Evolutionary conservation across 2,797 vertebrate species (phyloP), one percentile per base, ranked within the genome.

Genomic region (Characodon lateralis): DNA sequence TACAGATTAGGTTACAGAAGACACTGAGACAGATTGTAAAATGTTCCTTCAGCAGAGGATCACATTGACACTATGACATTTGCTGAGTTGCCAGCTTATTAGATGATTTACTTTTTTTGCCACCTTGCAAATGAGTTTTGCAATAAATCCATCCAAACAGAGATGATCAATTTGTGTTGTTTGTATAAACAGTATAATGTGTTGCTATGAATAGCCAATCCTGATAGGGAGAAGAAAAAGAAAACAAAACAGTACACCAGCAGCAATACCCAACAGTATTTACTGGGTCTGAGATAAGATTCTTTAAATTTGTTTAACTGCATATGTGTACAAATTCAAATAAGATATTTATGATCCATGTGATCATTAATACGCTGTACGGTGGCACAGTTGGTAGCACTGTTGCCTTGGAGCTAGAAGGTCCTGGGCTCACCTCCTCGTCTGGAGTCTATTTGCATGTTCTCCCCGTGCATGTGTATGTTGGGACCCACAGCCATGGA

Each of bases 1-100:
- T 58, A 77, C 77, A 84, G 78, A 86, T 89, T 81, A 83, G 80
- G 80, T 82, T 81, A 77, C 56, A 72, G 2, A 39, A 28, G 73
- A 83, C 35, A 79, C 63, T n/a, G 66, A 80, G 78, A 79, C n/a
- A 35, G 59, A 78, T 75, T 71, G 72, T 78, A 83, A 71, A 83
- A 79, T 70, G 31, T 55, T 72, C 73, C 16, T 76, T 70, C 26
- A 73, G 73, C 66, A 78, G 51, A 24, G 65, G 77, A 78, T 87
- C 81, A 80, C 31, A 41, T 56, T 81, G 82, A 84, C 28, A 74
- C 35, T 39, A n/a, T 73, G 46, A 71, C 43, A 50, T 61, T n/a
- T 31, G 55, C 70, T 58, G 22, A 58, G 14, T 26, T 69, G 28
- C 41, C 66, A 58, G 39, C 53, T 55, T 78, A 35, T 79, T 55